phyloP scores from a whole-genome alignment of 2,888 invertebrate genomes.

The Neocrepidodera transversa region DNA sequence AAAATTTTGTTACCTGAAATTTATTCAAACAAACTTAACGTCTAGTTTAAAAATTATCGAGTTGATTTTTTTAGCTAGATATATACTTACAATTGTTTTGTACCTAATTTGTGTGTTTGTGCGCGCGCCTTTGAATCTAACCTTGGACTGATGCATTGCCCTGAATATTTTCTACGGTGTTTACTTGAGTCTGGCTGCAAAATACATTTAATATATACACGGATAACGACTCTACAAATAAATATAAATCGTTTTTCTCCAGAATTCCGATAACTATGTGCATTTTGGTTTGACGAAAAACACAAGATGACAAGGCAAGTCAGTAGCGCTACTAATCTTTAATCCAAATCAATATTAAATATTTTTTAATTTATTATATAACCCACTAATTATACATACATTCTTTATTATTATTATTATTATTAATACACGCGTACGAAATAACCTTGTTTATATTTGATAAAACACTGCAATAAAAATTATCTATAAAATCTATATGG shows the following conservation, averaged over 20 bases:
- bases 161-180: slow-evolving; percentile 53
- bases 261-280: slow-evolving; percentile 36
- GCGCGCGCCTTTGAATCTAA: slow-evolving; percentile 48
- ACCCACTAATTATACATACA: too few relatives aligned
- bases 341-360: too few relatives aligned
- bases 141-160: slow-evolving; percentile 60
- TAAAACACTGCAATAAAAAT: slow-evolving; percentile 4
- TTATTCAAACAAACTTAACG: too few relatives aligned
- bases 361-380: too few relatives aligned
- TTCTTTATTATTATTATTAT: too few relatives aligned
- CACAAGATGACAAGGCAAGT: slow-evolving; percentile 24
- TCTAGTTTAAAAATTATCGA: too few relatives aligned
- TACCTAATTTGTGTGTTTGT: slow-evolving; percentile 12
- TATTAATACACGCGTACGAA: background rate
- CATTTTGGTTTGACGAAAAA: slow-evolving; percentile 35
- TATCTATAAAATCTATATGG: slow-evolving; percentile 3
- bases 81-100: too few relatives aligned
- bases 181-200: slow-evolving; percentile 57
- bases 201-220: slow-evolving; percentile 55
- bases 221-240: slow-evolving; percentile 55
- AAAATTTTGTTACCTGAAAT: too few relatives aligned
- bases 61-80: too few relatives aligned
- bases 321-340: too few relatives aligned
- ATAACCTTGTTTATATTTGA: slow-evolving; percentile 1
- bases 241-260: slow-evolving; percentile 45